Evolutionary conservation across 2,113 vertebrate genomes (phyloP), one percentile per base, ranked within the genome.

Genomic region (Lucifuga dentata): DNA sequence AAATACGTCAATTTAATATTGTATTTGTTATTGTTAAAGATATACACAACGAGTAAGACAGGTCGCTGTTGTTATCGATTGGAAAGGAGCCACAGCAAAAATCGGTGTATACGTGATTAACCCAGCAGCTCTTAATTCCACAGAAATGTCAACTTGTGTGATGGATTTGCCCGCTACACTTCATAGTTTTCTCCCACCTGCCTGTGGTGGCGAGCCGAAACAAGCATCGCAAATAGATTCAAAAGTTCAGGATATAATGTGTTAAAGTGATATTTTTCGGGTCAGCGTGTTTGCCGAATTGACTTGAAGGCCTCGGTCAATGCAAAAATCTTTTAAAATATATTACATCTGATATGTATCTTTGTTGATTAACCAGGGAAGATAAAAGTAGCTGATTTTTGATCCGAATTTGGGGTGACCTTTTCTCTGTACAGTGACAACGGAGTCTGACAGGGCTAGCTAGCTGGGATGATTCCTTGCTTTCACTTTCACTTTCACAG

Each of bases 351-450:
- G 2, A 7, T 35, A 0, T 12, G 10, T 11, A 11, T 57, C 15
- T 53, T 16, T 39, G 32, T 50, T 6, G n/a, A 59, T 16, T 52
- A 44, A 23, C 12, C 2, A 36, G 5, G 5, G 6, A 33, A 19
- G 8, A 10, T 61, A 23, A 63, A 62, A 73, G 6, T 8, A 3
- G 11, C 0, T 2, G 3, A 41, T 73, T 76, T 66, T 5, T 13
- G 2, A 60, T 32, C 1, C 19, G 45, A 62, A 19, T 61, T 79
- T 53, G 1, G 55, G 13, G 29, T 70, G 73, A 73, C 59, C 50
- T 62, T 57, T 29, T 46, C 9, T 45, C 15, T n/a, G 16, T 10
- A 32, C 13, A 20, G 8, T 29, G 15, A 33, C 40, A 36, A 13
- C 1, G 36, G 20, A 45, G 29, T 21, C 39, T 13, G 19, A 12